Conservation (phyloP, 2,797 vertebrate genomes). For the Clarias pachynema region DNA sequence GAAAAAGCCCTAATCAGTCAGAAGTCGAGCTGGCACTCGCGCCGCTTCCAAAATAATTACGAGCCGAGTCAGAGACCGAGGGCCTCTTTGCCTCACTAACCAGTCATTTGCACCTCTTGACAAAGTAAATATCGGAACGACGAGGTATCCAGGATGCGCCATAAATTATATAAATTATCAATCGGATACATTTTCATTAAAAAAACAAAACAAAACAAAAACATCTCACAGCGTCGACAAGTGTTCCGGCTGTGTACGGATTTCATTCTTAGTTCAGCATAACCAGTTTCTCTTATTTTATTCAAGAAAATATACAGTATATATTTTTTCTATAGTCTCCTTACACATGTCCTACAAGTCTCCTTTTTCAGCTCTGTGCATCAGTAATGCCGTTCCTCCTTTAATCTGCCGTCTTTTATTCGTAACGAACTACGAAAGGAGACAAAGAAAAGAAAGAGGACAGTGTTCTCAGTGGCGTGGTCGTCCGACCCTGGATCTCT, state of each 20-base stretch:
- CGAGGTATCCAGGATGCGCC: conserved; percentile 37
- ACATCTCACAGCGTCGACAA: neutral
- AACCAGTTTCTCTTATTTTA: neutral
- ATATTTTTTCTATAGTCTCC: neutral
- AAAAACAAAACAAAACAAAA: no score
- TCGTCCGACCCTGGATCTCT: conserved; percentile 55
- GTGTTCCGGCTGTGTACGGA: neutral
- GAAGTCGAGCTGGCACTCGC: conserved; percentile 54
- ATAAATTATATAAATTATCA: conserved; percentile 24
- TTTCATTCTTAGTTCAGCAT: neutral
- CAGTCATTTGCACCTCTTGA: conserved; percentile 58
- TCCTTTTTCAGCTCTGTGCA: conserved; percentile 41
- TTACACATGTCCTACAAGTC: conserved; percentile 41
- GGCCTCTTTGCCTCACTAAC: conserved; percentile 52
- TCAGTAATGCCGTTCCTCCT: conserved; percentile 46
- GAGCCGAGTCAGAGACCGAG: conserved; percentile 41
- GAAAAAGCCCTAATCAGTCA: conserved; percentile 60
- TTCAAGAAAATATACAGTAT: neutral
- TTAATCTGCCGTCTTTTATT: conserved; percentile 44
- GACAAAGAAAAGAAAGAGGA: conserved; percentile 46
- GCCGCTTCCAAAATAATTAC: conserved; percentile 50
- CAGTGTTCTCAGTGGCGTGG: conserved; percentile 42
- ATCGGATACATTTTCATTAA: conserved; percentile 12
- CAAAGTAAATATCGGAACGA: conserved; percentile 44
- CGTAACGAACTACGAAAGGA: conserved; percentile 42